Evolutionary conservation across 2,888 invertebrate species (phyloP).

Genomic region (Catocala nupta): DNA sequence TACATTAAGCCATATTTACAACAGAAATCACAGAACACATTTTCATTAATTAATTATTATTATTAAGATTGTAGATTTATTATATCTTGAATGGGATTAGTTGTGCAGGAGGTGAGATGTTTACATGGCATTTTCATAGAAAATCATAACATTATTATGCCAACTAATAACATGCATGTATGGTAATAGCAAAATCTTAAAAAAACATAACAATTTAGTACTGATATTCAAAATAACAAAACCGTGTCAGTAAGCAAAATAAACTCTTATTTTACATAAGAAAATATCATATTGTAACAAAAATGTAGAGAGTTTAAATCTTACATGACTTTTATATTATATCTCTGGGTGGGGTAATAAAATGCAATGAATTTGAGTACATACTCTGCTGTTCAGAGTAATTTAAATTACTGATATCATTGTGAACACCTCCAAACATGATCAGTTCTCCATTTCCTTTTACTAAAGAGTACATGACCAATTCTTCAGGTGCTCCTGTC

Average conservation of each 20-base stretch:
- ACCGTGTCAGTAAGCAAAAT: conserved; percentile 30
- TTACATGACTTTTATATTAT: conserved; percentile 83
- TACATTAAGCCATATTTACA: conserved; percentile 75
- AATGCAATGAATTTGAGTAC: conserved; percentile 93
- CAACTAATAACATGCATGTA: conserved; percentile 10
- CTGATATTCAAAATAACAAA: conserved; percentile 29
- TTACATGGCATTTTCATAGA: conserved; percentile 9
- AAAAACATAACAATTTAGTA: conserved; percentile 28
- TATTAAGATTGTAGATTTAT: conserved; percentile 40
- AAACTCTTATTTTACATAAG: conserved; percentile 37
- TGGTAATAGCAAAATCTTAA: background rate
- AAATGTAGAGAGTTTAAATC: conserved; percentile 21
- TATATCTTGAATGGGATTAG: conserved; percentile 31
- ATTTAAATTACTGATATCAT: conserved; percentile 90
- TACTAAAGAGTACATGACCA: conserved; percentile 95
- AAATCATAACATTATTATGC: conserved; percentile 14
- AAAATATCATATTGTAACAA: conserved; percentile 21
- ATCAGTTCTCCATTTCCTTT: conserved; percentile 97
- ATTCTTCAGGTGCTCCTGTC: conserved; percentile 93
- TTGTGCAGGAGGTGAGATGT: conserved; percentile 10
- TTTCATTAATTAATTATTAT: conserved; percentile 50
- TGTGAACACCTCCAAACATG: conserved; percentile 98
- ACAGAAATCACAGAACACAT: conserved; percentile 76
- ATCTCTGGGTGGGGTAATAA: conserved; percentile 91
- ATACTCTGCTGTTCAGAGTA: conserved; percentile 87